Evolutionary conservation across 2,797 vertebrate species (phyloP), one percentile per base, ranked within the genome.

Genomic region (Danio albolineatus): DNA sequence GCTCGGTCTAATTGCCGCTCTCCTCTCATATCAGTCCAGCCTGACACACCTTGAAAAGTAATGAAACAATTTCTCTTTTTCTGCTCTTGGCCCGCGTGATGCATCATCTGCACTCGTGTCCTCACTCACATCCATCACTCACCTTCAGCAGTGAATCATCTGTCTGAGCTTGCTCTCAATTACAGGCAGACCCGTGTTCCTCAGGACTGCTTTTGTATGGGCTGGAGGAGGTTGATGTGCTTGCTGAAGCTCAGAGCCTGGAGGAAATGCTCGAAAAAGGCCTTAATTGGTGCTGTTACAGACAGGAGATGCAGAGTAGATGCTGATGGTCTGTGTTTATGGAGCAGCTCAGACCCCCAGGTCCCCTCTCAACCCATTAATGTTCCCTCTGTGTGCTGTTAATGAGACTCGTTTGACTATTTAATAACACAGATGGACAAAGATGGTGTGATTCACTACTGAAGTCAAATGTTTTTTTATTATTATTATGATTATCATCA

Each of bases 1-100:
- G 71, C 78, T 28, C 51, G 56, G 64, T 82, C 67, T 84, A 84
- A 85, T 85, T 75, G 61, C 61, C 12, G 6, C 57, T 54, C 78
- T 78, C 46, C 57, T 49, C 51, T 73, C 73, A 84, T 81, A 74
- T 66, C 61, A 78, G 78, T 59, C 74, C 76, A 65, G 80, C 73
- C 7, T 48, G 71, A 80, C 41, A 69, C 66, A 70, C 72, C 77
- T 79, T 74, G 62, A 76, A 76, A 85, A 73, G 79, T 73, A 79
- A 85, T 73, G 56, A 73, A 51, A 85, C 56, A 43, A 72, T 59
- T 53, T 76, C 78, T 74, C 69, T 72, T 61, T 76, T 43, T 65
- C 72, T 49, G 64, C 43, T 56, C 72, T 43, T 13, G 56, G 19
- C 36, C 57, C 10, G 54, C 13, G 7, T 69, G 64, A 78, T 78